Evolutionary conservation across 1,140 invertebrate genomes (phyloP).

Genomic region (Cataglyphis hispanica): DNA sequence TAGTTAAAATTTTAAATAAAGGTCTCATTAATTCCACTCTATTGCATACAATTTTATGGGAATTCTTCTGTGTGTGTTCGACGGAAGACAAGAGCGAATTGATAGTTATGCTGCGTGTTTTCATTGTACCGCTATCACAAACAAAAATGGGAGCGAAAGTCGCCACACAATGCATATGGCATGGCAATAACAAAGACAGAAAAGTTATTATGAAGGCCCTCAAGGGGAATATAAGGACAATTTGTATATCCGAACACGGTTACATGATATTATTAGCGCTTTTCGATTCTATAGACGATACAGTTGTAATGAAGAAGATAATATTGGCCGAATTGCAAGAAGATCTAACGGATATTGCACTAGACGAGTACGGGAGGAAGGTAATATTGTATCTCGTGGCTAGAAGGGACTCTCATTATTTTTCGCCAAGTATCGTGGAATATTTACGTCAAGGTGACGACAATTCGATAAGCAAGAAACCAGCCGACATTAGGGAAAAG

Average conservation of each 20-base stretch:
- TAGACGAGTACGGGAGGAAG: constrained; percentile 91
- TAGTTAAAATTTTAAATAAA: constrained; percentile 91
- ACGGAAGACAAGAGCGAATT: constrained; percentile 90
- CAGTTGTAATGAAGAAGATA: constrained; percentile 94
- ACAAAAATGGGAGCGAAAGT: constrained; percentile 93
- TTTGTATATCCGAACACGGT: constrained; percentile 95
- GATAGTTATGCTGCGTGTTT: constrained; percentile 90
- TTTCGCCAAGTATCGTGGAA: constrained; percentile 91
- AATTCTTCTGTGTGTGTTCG: constrained; percentile 92
- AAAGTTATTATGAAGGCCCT: constrained; percentile 93
- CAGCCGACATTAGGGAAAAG: constrained; percentile 89
- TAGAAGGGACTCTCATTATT: constrained; percentile 91
- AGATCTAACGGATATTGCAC: constrained; percentile 90
- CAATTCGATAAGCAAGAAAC: constrained; percentile 93
- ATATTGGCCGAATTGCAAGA: constrained; percentile 92
- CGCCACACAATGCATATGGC: constrained; percentile 94
- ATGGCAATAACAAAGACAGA: constrained; percentile 92
- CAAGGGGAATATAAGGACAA: constrained; percentile 93
- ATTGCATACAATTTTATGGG: constrained; percentile 93
- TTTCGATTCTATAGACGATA: constrained; percentile 97
- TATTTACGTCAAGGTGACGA: constrained; percentile 91
- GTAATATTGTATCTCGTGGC: constrained; percentile 94
- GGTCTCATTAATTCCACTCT: constrained; percentile 88
- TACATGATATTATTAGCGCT: constrained; percentile 94
- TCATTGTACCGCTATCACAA: constrained; percentile 92